Percentiles rank a stretch among this genome's conserved stretches.
Evolutionary conservation across 2,113 vertebrate genomes (phyloP).

Genomic region (Rhegmatorhina hoffmannsi): DNA sequence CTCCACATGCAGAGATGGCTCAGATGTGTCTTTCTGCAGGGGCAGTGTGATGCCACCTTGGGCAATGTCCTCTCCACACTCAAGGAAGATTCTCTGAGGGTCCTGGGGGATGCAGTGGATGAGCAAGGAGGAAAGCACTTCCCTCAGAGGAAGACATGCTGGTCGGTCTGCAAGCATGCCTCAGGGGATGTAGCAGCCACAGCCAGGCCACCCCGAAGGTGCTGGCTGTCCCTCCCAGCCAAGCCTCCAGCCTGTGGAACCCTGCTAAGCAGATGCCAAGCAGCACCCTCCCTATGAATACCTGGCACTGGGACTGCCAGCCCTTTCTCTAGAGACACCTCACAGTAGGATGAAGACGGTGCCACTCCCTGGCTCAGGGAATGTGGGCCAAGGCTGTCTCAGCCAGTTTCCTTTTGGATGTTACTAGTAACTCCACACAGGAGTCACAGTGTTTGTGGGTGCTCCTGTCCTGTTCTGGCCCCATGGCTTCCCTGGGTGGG

Average conservation of each 20-base stretch:
- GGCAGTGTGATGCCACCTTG: neutral
- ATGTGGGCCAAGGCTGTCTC: slow-evolving; percentile 16
- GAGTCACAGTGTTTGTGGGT: neutral
- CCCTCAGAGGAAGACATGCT: neutral
- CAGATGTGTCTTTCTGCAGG: neutral
- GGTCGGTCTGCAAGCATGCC: accelerated
- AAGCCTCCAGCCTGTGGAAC: neutral
- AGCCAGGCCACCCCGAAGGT: neutral
- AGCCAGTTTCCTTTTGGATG: neutral
- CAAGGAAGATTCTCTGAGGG: neutral
- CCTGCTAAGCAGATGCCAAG: neutral
- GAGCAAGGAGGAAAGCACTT: neutral
- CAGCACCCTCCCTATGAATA: neutral
- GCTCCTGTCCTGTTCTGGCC: neutral
- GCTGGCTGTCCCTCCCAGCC: neutral
- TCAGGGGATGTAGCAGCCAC: neutral
- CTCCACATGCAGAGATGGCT: neutral
- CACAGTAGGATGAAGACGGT: neutral
- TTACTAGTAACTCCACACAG: neutral
- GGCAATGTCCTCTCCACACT: neutral
- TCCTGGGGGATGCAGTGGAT: neutral
- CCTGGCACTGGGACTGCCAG: accelerated
- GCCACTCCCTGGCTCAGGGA: slow-evolving; percentile 1
- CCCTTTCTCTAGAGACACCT: slow-evolving; percentile 30
- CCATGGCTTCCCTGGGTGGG: accelerated